phyloP scores from a whole-genome alignment of 1,140 invertebrate genomes.

The Sycobia sp. region DNA sequence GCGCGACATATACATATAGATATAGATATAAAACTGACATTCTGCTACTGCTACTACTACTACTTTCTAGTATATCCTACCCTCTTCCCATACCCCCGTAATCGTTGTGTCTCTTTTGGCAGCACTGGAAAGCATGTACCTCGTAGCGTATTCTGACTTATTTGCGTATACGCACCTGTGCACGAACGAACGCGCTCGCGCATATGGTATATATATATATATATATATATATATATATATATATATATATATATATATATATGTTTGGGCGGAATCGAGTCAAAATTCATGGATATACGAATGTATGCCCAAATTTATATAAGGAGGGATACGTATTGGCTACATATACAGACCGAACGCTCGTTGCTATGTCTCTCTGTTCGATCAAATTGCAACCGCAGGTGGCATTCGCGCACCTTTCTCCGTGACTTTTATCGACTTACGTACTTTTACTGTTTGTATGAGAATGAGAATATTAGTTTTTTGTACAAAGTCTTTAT shows the following conservation, averaged over 20 bases:
- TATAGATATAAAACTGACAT: too few relatives aligned
- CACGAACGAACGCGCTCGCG: background rate
- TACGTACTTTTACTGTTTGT: constrained; percentile 42
- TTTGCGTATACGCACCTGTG: background rate
- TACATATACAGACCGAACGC: too few relatives aligned
- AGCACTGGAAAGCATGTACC: background rate
- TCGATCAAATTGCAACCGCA: background rate
- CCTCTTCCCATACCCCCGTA: background rate
- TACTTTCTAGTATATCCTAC: too few relatives aligned
- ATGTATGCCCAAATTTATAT: background rate
- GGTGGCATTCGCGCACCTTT: background rate
- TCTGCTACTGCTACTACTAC: too few relatives aligned
- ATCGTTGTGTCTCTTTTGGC: background rate
- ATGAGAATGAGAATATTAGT: constrained; percentile 48
- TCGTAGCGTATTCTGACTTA: background rate
- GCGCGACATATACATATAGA: too few relatives aligned
- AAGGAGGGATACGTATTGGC: too few relatives aligned
- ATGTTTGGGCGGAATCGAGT: background rate
- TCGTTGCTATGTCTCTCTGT: constrained; percentile 15
- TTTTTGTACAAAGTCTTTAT: constrained; percentile 57
- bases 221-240: too few relatives aligned
- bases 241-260: too few relatives aligned
- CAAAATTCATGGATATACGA: constrained; percentile 14
- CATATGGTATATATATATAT: too few relatives aligned
- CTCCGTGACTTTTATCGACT: background rate